A percentile compares a stretch with the other conserved stretches of the same genome.
Evolutionary conservation across 2,113 vertebrate genomes (phyloP).

Genomic region (Oenanthe oenanthe): DNA sequence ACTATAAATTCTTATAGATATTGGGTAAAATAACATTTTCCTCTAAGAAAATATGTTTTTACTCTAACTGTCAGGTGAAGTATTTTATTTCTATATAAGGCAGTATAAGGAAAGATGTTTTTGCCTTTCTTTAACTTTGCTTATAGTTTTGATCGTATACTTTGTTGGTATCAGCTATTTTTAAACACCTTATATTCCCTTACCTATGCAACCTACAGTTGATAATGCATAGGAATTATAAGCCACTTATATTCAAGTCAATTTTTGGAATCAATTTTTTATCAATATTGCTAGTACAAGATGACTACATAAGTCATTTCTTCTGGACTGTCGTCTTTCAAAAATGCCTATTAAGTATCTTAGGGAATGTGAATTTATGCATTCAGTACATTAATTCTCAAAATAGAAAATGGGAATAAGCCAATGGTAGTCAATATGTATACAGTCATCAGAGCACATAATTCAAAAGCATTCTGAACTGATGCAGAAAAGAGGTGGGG

Average conservation of each 20-base stretch:
- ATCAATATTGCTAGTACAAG: not conserved
- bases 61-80: not conserved
- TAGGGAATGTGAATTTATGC: constrained; percentile 30
- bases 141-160: not conserved
- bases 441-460: not conserved
- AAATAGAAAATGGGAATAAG: constrained; percentile 38
- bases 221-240: not conserved
- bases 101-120: accelerated
- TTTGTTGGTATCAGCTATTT: not conserved
- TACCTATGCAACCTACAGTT: not conserved
- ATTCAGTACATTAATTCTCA: not conserved
- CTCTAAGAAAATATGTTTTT: not conserved
- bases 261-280: not conserved
- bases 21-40: not conserved
- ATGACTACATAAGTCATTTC: constrained; percentile 27
- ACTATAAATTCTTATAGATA: not conserved
- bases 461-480: not conserved
- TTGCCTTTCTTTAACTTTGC: not conserved
- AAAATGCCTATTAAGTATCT: not conserved
- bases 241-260: not conserved
- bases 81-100: not conserved
- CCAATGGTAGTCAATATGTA: not conserved
- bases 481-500: not conserved
- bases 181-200: not conserved
- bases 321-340: not conserved